These are phyloP conservation scores for Drosophila kanapiae DNA, from an alignment of 1,140 invertebrate species.

Conservation along the genomic window DNA sequence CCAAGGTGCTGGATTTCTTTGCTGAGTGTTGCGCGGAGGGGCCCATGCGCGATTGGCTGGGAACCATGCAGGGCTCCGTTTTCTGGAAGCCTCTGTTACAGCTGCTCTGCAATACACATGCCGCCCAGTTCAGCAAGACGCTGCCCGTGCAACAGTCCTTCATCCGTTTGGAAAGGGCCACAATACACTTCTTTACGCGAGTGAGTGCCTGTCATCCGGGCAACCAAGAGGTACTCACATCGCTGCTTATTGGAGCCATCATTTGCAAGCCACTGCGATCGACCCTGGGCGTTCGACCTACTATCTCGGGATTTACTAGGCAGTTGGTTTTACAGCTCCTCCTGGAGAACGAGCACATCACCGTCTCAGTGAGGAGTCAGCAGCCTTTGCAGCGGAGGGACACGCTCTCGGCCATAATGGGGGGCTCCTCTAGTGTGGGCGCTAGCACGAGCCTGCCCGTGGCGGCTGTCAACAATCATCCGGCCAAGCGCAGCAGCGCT, in stretches of 20 bases:
- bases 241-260: slow-evolving; percentile 87
- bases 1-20: slow-evolving; percentile 92
- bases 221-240: slow-evolving; percentile 94
- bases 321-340: slow-evolving; percentile 93
- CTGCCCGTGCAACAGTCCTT: slow-evolving; percentile 87
- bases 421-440: slow-evolving; percentile 40
- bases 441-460: slow-evolving; percentile 65
- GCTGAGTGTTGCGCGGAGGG: slow-evolving; percentile 92
- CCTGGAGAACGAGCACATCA: slow-evolving; percentile 93
- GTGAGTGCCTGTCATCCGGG: slow-evolving; percentile 93
- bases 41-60: slow-evolving; percentile 94
- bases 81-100: slow-evolving; percentile 94
- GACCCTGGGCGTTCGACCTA: slow-evolving; percentile 50
- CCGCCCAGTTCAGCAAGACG: slow-evolving; percentile 84
- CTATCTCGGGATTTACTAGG: slow-evolving; percentile 94
- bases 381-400: slow-evolving; percentile 75
- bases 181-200: slow-evolving; percentile 91
- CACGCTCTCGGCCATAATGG: slow-evolving; percentile 62
- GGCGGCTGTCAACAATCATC: slow-evolving; percentile 79
- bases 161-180: slow-evolving; percentile 90
- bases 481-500: slow-evolving; percentile 85
- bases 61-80: slow-evolving; percentile 90
- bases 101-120: slow-evolving; percentile 88
- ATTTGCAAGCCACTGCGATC: slow-evolving; percentile 71
- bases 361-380: slow-evolving; percentile 89